phyloP scores from a whole-genome alignment of 2,113 vertebrate species.

The Poeciliopsis retropinna region DNA sequence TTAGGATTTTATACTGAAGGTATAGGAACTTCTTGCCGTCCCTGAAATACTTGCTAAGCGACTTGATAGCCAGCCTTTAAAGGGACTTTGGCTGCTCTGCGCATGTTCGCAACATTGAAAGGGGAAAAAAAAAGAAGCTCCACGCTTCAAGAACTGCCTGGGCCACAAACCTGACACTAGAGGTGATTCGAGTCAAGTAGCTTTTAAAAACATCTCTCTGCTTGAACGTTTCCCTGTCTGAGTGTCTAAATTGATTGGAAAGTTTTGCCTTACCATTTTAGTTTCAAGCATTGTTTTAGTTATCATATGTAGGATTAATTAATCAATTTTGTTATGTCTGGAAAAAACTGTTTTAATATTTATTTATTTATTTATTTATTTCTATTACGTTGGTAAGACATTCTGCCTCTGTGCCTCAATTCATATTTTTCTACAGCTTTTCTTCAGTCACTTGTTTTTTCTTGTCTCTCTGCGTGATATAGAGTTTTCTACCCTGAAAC shows the following conservation, averaged over 20 bases:
- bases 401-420: too few species aligned
- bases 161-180: background rate
- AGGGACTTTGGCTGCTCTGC: conserved; percentile 77
- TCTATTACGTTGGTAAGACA: too few species aligned
- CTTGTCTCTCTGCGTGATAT: too few species aligned
- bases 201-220: background rate
- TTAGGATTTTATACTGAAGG: conserved; percentile 41
- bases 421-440: too few species aligned
- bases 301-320: background rate
- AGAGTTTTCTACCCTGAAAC: too few species aligned
- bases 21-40: conserved; percentile 15
- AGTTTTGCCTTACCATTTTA: background rate
- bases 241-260: too few species aligned
- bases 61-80: conserved; percentile 72
- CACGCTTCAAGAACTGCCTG: background rate
- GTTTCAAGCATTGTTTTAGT: background rate
- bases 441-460: too few species aligned
- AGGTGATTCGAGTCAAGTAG: background rate
- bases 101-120: conserved; percentile 64
- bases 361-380: too few species aligned
- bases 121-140: background rate
- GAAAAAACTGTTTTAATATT: too few species aligned
- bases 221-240: background rate
- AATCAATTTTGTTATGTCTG: background rate
- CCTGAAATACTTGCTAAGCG: background rate